Evolutionary conservation across 2,113 vertebrate species (phyloP).

Genomic region (Nesoenas mayeri): DNA sequence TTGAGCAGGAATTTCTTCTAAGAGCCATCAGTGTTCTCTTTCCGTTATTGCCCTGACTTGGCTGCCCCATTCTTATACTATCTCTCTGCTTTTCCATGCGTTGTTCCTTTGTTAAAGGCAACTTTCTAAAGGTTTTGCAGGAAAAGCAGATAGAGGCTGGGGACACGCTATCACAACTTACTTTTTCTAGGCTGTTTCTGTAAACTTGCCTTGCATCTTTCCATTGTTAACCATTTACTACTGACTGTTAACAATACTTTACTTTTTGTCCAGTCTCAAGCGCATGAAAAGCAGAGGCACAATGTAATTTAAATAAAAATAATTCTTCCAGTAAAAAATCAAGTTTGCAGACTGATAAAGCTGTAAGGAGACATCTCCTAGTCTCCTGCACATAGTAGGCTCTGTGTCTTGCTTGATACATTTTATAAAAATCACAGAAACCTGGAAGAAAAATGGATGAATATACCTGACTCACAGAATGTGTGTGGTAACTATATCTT

Average conservation of each 20-base stretch:
- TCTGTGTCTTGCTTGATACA: background rate
- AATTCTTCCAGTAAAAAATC: background rate
- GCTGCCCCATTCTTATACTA: background rate
- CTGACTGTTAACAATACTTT: background rate
- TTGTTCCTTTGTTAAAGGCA: background rate
- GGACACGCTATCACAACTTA: rapidly evolving
- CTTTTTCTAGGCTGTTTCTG: background rate
- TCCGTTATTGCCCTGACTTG: background rate
- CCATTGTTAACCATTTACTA: background rate
- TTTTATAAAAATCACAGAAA: background rate
- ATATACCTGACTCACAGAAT: background rate
- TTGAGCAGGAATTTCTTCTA: background rate
- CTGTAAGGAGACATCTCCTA: background rate
- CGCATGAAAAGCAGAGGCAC: background rate
- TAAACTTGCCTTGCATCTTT: background rate
- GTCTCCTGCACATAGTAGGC: background rate
- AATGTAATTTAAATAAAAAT: background rate
- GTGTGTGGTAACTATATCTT: background rate
- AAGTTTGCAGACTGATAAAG: background rate
- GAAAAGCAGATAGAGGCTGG: background rate
- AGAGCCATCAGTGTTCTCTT: background rate
- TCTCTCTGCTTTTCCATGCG: background rate
- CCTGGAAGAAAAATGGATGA: background rate
- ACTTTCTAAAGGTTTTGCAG: background rate
- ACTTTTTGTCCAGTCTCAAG: background rate